These are phyloP conservation scores for Peucedramus taeniatus DNA, from an alignment of 2,113 vertebrate species.

Conservation along the genomic window DNA sequence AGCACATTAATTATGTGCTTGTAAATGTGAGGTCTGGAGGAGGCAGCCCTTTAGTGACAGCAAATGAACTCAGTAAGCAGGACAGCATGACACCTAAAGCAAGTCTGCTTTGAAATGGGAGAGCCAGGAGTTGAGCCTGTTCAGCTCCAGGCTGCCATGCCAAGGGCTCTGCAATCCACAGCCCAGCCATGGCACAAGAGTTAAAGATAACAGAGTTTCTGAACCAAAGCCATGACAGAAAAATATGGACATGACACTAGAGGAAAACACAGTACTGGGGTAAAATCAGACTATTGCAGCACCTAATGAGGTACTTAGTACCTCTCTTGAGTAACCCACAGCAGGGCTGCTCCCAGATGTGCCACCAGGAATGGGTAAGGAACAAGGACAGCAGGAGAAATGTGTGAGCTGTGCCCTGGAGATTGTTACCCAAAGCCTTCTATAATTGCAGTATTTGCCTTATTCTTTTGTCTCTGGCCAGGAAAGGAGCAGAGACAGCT, in stretches of 20 bases:
- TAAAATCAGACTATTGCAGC: background rate
- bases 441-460: background rate
- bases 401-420: background rate
- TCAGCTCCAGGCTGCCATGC: background rate
- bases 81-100: background rate
- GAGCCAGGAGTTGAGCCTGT: background rate
- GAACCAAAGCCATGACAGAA: background rate
- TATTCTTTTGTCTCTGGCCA: background rate
- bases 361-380: rapidly evolving
- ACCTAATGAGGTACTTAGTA: background rate
- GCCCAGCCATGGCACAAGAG: rapidly evolving
- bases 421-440: background rate
- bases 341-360: background rate
- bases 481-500: background rate
- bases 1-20: background rate
- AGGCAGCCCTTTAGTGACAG: background rate
- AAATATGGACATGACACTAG: rapidly evolving
- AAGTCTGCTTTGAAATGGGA: background rate
- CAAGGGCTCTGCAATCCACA: background rate
- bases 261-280: background rate
- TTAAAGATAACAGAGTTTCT: background rate
- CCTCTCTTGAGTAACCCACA: background rate
- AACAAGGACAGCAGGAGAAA: background rate
- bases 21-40: background rate
- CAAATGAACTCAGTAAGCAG: background rate